phyloP scores from a whole-genome alignment of 30 jellyfish, hydroid and myxozoan genomes.

The Sanderia malayensis region DNA sequence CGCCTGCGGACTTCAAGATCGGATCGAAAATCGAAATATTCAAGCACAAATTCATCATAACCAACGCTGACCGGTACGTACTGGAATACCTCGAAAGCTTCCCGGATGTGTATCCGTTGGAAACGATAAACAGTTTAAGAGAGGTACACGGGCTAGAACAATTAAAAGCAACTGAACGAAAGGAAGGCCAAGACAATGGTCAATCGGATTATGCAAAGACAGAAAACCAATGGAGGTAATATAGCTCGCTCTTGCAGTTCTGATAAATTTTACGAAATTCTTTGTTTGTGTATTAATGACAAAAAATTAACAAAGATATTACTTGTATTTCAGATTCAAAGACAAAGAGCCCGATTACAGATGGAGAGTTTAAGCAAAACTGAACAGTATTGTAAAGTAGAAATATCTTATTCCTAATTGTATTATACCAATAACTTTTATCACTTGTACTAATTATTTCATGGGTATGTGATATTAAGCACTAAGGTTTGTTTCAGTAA shows the following conservation, averaged over 20 bases:
- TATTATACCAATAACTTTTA: too few relatives aligned
- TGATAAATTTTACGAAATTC: neutral
- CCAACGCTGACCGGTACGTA: slow-evolving; percentile 92
- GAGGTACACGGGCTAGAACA: slow-evolving; percentile 62
- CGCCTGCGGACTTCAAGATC: slow-evolving; percentile 93
- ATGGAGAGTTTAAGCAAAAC: slow-evolving; percentile 58
- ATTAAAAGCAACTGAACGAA: neutral
- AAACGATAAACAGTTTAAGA: slow-evolving; percentile 78
- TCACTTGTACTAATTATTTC: too few relatives aligned
- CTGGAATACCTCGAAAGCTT: slow-evolving; percentile 81
- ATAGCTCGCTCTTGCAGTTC: neutral
- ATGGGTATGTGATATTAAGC: too few relatives aligned
- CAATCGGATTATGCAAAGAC: slow-evolving; percentile 29
- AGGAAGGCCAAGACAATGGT: neutral
- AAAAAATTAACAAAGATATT: neutral
- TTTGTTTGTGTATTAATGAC: neutral
- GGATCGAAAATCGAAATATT: slow-evolving; percentile 84
- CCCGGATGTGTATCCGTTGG: slow-evolving; percentile 76
- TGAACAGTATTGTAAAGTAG: too few relatives aligned
- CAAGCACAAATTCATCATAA: slow-evolving; percentile 78
- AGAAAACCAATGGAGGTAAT: slow-evolving; percentile 64
- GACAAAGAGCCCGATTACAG: slow-evolving; percentile 72
- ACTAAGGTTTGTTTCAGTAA: too few relatives aligned
- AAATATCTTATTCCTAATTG: too few relatives aligned
- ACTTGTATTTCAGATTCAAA: slow-evolving; percentile 38